Percentiles rank a stretch among this genome's conserved stretches.
Conservation (phyloP, 1,140 invertebrate genomes). For the Bombus terrestris region DNA sequence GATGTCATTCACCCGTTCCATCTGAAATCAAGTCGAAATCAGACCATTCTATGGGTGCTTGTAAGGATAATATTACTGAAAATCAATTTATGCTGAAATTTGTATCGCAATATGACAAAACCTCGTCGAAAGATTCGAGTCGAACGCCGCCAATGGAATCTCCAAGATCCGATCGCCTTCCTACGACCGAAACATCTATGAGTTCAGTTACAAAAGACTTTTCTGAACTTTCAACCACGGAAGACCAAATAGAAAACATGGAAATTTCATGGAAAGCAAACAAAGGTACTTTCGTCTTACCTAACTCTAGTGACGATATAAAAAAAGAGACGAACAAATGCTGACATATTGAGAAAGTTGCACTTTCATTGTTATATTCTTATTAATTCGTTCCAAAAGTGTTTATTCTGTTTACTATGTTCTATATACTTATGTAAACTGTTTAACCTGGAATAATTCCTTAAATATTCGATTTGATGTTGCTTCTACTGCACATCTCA, state of each 20-base stretch:
- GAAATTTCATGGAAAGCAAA: slow-evolving; percentile 63
- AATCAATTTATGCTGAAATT: background rate
- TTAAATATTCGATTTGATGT: background rate
- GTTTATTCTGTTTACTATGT: background rate
- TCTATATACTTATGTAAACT: slow-evolving; percentile 5
- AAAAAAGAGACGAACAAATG: slow-evolving; percentile 1
- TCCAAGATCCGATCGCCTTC: background rate
- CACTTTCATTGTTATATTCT: slow-evolving; percentile 10
- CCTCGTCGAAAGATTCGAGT: background rate
- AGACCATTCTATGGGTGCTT: background rate
- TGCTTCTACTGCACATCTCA: background rate
- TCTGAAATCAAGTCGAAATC: background rate
- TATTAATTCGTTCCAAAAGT: background rate
- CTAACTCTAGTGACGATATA: background rate
- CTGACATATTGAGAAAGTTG: background rate
- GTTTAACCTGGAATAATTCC: background rate
- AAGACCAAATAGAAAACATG: slow-evolving; percentile 28
- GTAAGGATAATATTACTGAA: background rate
- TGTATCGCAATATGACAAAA: background rate
- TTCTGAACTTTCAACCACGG: background rate
- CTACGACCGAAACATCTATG: background rate
- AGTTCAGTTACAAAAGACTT: background rate
- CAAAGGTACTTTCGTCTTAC: slow-evolving; percentile 47
- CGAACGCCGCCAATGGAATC: background rate
- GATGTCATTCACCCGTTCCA: background rate